Base-by-base conservation (phyloP, 1,140 invertebrate species). In the Rhyzopertha dominica region DNA sequence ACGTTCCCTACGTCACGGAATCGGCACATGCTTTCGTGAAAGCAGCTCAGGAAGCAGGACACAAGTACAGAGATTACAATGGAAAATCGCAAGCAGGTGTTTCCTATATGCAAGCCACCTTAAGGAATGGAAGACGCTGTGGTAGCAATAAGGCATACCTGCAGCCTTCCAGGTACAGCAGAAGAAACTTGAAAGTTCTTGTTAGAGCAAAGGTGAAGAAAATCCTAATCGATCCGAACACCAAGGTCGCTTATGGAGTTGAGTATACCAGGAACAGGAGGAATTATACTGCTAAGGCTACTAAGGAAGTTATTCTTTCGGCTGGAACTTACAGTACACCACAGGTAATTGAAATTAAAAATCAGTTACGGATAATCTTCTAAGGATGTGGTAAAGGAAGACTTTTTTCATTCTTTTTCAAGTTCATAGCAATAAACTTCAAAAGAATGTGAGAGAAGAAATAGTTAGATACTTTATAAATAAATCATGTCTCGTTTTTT, bases 131-230 rank as follows among this genome's bases (percentile, higher is more conserved):
- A 0, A 84, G 82, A 30, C 74, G 95, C 2, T 95, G 92, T 62
- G 93, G 88, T 24, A 87, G 88, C 0, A 80, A 90, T 0, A 90
- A 90, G 65, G 90, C 90, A 0, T 97, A 95, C 55, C 68, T 98
- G 0, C 65, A 86, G 50, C 89, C 92, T 0, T 83, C 82, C 0
- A 74, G 87, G 37, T 67, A 72, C 8, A 65, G 86, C 2, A 73
- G 93, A 5, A 76, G 76, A n/a, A 97, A 97, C 63, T 68, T 97
- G 1, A 85, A 90, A 60, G 80, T 95, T 3, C 79, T 88, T 0
- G 86, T 87, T 67, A 78, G 87, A 39, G 78, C 88, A 0, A 80
- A 90, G 28, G 90, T 84, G 0, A 91, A 82, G 0, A 81, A 78
- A 60, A 74, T 95, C 1, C 70, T 95, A 25, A 88, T 97, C 53